These are phyloP conservation scores for Notarius quadriscutis DNA, from an alignment of 2,113 vertebrate genomes.

Conservation along the genomic window DNA sequence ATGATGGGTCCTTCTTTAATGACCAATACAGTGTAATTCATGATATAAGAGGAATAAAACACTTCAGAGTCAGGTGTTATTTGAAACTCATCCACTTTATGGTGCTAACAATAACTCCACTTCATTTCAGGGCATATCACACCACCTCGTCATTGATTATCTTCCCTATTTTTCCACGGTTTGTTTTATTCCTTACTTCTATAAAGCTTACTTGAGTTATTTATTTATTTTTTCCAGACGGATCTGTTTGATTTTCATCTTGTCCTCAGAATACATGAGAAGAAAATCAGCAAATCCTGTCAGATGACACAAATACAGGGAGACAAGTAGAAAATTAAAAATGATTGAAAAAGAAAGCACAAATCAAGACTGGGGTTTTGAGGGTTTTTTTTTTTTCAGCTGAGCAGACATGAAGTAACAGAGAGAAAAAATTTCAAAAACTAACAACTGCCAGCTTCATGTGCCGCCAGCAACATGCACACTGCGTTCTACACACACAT, in stretches of 20 bases:
- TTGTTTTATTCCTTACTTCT: too few relatives aligned
- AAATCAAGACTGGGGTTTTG: slow-evolving; percentile 37
- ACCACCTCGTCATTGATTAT: too few relatives aligned
- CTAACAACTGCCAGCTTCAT: slow-evolving; percentile 69
- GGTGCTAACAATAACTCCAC: too few relatives aligned
- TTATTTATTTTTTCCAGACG: too few relatives aligned
- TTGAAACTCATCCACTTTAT: too few relatives aligned
- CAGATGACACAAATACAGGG: neutral
- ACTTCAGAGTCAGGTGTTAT: too few relatives aligned
- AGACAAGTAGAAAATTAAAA: slow-evolving; percentile 47
- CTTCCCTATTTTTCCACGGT: too few relatives aligned
- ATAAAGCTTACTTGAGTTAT: too few relatives aligned
- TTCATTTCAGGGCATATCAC: too few relatives aligned
- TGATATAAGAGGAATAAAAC: too few relatives aligned
- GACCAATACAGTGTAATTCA: too few relatives aligned
- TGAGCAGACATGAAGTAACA: slow-evolving; percentile 63
- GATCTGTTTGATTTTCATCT: neutral
- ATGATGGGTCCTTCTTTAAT: too few relatives aligned
- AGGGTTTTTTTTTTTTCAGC: slow-evolving; percentile 48
- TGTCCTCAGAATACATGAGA: neutral
- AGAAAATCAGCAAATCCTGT: neutral
- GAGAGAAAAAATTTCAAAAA: slow-evolving; percentile 68
- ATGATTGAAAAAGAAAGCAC: slow-evolving; percentile 59
- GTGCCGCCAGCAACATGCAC: slow-evolving; percentile 64
- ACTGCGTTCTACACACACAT: slow-evolving; percentile 57